These are phyloP conservation scores for Lichenostomus cassidix DNA, from an alignment of 2,113 vertebrate genomes.

Conservation along the genomic window DNA sequence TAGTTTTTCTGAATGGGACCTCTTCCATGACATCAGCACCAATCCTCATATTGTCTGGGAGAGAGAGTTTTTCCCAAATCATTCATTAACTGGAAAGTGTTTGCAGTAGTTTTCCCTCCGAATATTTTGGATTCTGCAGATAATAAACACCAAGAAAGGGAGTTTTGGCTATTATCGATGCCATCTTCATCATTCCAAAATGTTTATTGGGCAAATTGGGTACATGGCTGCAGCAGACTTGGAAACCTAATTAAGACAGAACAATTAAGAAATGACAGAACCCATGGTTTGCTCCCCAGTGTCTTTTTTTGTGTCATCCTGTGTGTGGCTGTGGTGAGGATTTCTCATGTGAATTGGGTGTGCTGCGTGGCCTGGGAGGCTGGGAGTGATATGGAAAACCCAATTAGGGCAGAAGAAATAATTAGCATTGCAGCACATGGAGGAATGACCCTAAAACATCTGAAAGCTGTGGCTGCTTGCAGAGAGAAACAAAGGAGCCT, in stretches of 20 bases:
- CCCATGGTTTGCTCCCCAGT: background rate
- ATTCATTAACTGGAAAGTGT: background rate
- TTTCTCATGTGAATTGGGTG: background rate
- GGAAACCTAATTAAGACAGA: background rate
- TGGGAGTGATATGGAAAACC: background rate
- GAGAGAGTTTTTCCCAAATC: background rate
- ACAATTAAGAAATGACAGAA: background rate
- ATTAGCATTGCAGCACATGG: conserved; percentile 24
- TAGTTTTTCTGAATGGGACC: conserved; percentile 34
- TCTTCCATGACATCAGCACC: background rate
- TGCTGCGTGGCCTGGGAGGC: background rate
- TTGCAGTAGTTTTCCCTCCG: background rate
- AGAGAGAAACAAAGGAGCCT: conserved; percentile 52
- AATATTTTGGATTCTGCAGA: background rate
- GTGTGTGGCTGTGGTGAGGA: background rate
- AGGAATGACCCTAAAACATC: conserved; percentile 45
- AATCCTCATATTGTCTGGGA: background rate
- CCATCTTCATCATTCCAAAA: background rate
- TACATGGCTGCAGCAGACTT: fast-evolving
- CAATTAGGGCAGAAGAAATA: conserved; percentile 9
- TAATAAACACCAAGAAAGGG: background rate
- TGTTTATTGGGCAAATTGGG: background rate
- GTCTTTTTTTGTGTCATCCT: background rate
- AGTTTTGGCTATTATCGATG: background rate
- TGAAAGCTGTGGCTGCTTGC: conserved; percentile 36